Conservation (phyloP, 2,888 invertebrate species). For the Craniophora ligustri region DNA sequence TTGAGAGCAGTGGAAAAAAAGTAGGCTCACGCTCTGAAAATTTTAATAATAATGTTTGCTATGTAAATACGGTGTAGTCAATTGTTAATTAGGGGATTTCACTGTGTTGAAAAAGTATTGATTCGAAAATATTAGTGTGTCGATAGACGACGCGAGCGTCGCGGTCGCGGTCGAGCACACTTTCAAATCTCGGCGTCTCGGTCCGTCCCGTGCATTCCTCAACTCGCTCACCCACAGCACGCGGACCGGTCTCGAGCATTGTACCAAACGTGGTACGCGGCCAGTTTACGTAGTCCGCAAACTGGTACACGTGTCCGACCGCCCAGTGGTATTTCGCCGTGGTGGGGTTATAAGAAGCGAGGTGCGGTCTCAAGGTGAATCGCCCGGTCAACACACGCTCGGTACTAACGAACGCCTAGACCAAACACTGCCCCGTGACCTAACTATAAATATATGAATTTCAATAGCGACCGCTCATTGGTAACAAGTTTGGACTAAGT, state of each 20-base stretch:
- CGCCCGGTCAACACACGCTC: constrained; percentile 85
- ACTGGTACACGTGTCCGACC: constrained; percentile 61
- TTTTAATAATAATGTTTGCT: constrained; percentile 39
- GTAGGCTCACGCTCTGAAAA: constrained; percentile 55
- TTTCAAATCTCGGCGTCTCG: constrained; percentile 82
- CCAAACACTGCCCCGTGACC: constrained; percentile 82
- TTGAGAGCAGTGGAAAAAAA: constrained; percentile 61
- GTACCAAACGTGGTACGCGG: constrained; percentile 78
- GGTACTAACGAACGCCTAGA: constrained; percentile 81
- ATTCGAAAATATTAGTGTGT: constrained; percentile 65
- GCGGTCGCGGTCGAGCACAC: constrained; percentile 67
- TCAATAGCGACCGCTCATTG: constrained; percentile 65
- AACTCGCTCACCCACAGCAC: constrained; percentile 87
- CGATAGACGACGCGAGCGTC: constrained; percentile 64
- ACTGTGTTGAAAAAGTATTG: constrained; percentile 52
- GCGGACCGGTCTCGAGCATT: constrained; percentile 86
- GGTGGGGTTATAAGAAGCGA: constrained; percentile 76
- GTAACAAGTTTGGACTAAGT: constrained; percentile 31
- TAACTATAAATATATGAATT: constrained; percentile 74
- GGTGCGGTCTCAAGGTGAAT: constrained; percentile 86
- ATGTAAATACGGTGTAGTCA: constrained; percentile 25
- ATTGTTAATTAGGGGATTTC: constrained; percentile 38
- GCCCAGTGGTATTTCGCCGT: constrained; percentile 61
- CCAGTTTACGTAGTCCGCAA: constrained; percentile 69
- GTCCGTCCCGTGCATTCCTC: constrained; percentile 85